Evolutionary conservation across 2,797 vertebrate genomes (phyloP).

Genomic region (Tenualosa thibaudeaui): DNA sequence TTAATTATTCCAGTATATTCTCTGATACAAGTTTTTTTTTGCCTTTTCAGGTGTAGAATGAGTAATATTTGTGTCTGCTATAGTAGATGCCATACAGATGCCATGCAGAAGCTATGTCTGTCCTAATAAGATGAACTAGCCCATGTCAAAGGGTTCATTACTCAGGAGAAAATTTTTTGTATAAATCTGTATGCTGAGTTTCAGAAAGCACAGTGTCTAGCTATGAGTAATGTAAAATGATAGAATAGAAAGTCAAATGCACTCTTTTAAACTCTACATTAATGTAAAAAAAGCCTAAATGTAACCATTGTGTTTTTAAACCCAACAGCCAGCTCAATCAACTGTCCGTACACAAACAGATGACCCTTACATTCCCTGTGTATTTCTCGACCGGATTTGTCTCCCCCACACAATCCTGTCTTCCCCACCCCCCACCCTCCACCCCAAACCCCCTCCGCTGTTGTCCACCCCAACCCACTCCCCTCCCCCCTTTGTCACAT

Average conservation of each 20-base stretch:
- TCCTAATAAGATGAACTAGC: neutral
- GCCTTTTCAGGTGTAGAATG: neutral
- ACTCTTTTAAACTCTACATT: neutral
- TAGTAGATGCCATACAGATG: neutral
- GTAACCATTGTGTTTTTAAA: neutral
- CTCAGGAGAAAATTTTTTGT: neutral
- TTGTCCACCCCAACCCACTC: conserved; percentile 58
- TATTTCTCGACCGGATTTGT: conserved; percentile 38
- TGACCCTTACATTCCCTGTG: conserved; percentile 34
- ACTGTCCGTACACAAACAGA: neutral
- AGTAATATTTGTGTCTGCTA: neutral
- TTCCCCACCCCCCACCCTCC: conserved; percentile 30
- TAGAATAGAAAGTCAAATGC: neutral
- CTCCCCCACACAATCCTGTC: conserved; percentile 48
- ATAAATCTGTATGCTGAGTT: neutral
- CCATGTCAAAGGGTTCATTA: neutral
- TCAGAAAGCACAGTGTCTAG: neutral
- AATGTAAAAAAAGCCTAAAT: neutral
- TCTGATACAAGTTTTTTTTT: neutral
- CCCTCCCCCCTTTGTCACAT: conserved; percentile 52
- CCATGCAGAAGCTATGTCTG: neutral
- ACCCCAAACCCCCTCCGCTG: conserved; percentile 46
- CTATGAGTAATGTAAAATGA: neutral
- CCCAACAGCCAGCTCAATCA: neutral
- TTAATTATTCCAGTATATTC: neutral